Percentiles rank a stretch among this genome's conserved stretches.
These are phyloP conservation scores for Danio kyathit DNA, from an alignment of 2,797 vertebrate species.

Conservation along the genomic window DNA sequence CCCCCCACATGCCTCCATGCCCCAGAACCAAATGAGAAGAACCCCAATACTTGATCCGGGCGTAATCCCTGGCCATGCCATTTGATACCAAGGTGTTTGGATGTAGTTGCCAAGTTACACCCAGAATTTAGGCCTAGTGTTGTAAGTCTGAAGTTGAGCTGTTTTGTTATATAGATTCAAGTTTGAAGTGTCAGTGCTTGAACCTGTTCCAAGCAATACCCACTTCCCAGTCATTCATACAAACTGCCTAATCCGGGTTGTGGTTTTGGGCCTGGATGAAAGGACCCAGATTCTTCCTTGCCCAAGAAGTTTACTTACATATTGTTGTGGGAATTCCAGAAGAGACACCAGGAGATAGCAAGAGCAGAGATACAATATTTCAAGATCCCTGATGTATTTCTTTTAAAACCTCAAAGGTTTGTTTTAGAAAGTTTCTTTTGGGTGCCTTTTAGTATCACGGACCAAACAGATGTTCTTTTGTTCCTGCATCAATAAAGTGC, in stretches of 20 bases:
- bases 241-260: not conserved
- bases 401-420: slow-evolving; percentile 17
- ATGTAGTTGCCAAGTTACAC: slow-evolving; percentile 10
- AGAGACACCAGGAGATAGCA: not conserved
- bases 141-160: no score
- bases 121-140: not conserved
- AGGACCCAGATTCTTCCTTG: not conserved
- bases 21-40: slow-evolving; percentile 68
- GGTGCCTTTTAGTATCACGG: not conserved
- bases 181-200: not conserved
- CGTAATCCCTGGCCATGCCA: slow-evolving; percentile 68
- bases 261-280: not conserved
- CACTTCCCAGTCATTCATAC: not conserved
- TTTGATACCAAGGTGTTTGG: slow-evolving; percentile 69
- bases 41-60: slow-evolving; percentile 69
- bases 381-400: not conserved
- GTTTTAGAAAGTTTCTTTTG: not conserved
- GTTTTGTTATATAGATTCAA: not conserved
- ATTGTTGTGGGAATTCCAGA: slow-evolving; percentile 13
- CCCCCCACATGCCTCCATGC: slow-evolving; percentile 51
- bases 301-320: not conserved
- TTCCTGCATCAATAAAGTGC: not conserved
- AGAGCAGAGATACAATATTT: not conserved
- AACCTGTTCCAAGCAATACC: not conserved
- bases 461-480: slow-evolving; percentile 39